These are phyloP conservation scores for Ictalurus furcatus DNA, from an alignment of 2,113 vertebrate genomes.

Conservation along the genomic window DNA sequence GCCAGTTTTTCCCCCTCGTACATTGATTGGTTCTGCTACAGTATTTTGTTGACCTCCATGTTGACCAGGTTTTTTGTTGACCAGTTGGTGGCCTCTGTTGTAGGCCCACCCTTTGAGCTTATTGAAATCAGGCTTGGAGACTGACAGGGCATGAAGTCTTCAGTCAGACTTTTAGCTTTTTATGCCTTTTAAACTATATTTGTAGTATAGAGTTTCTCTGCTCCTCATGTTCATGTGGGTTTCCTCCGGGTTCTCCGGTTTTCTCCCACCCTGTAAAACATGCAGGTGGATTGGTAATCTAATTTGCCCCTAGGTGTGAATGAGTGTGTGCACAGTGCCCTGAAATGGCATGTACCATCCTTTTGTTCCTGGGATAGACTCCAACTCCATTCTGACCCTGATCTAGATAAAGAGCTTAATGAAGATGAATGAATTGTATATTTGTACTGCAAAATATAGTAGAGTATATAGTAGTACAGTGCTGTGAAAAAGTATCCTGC, in stretches of 20 bases:
- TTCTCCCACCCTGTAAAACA: background rate
- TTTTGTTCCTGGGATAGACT: background rate
- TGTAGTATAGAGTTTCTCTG: background rate
- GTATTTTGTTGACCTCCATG: too few species aligned
- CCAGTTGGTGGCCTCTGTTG: background rate
- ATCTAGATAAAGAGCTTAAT: background rate
- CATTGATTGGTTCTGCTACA: background rate
- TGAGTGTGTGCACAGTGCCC: background rate
- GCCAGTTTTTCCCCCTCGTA: background rate
- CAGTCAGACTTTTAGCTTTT: background rate
- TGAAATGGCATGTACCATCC: too few species aligned
- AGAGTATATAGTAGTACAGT: too few species aligned
- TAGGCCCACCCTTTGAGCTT: background rate
- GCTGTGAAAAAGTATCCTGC: too few species aligned
- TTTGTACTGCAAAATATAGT: background rate
- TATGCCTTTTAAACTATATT: background rate
- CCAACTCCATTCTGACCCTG: background rate
- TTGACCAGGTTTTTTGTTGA: background rate
- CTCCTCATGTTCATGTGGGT: background rate
- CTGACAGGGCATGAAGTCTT: background rate
- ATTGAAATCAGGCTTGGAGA: background rate
- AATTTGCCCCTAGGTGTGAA: background rate
- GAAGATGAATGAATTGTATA: background rate
- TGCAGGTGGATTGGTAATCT: background rate
- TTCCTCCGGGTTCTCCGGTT: background rate